A percentile compares a stretch with the other conserved stretches of the same genome.
Evolutionary conservation across 2,888 invertebrate species (phyloP).

Genomic region (Boloria euphrosyne): DNA sequence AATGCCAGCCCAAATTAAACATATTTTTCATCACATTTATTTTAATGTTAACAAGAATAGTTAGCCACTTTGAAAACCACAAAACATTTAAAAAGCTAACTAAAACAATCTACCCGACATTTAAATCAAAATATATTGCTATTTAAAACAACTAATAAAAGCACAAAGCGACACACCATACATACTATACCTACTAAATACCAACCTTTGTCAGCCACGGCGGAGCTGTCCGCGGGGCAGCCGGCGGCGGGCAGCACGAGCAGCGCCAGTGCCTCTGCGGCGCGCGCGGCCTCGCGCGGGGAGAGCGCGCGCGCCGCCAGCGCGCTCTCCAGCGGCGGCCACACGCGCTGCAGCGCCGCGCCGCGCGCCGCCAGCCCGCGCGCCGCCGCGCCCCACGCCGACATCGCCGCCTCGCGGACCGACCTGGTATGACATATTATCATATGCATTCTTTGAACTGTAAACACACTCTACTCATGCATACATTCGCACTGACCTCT

Average conservation of each 20-base stretch:
- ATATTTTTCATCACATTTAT: too few relatives aligned
- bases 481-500: too few relatives aligned
- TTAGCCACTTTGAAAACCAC: not conserved
- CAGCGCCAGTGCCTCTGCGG: conserved; percentile 60
- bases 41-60: too few relatives aligned
- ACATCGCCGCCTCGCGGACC: conserved; percentile 68
- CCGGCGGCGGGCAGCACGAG: conserved; percentile 65
- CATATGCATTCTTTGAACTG: too few relatives aligned
- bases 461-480: too few relatives aligned
- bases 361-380: conserved; percentile 56
- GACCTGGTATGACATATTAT: conserved; percentile 46
- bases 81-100: too few relatives aligned
- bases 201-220: conserved; percentile 65
- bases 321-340: conserved; percentile 57
- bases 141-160: too few relatives aligned
- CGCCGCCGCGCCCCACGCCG: conserved; percentile 66
- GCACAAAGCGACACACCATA: too few relatives aligned
- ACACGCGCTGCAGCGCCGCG: conserved; percentile 49
- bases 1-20: too few relatives aligned
- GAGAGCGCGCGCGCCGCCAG: conserved; percentile 44
- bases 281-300: conserved; percentile 50
- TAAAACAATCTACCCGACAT: too few relatives aligned
- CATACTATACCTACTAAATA: too few relatives aligned
- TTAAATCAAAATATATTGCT: too few relatives aligned
- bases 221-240: not conserved